phyloP scores from a whole-genome alignment of 2,797 vertebrate genomes.

The Eremophila alpestris region DNA sequence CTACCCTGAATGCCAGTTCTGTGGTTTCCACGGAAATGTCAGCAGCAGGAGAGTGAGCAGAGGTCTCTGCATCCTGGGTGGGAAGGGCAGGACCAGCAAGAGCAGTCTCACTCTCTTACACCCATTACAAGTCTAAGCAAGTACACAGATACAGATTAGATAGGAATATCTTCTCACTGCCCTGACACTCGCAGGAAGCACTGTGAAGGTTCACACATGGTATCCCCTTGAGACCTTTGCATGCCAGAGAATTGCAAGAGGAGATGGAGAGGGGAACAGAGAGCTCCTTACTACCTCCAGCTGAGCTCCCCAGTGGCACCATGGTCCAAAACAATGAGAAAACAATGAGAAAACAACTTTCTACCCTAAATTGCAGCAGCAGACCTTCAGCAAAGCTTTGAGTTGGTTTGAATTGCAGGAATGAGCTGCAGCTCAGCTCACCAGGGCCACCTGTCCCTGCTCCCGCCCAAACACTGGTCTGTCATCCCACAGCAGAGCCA shows the following conservation, averaged over 20 bases:
- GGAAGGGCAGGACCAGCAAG: not conserved
- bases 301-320: not conserved
- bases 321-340: not conserved
- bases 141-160: not conserved
- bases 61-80: accelerated
- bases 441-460: not conserved
- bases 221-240: not conserved
- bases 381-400: not conserved
- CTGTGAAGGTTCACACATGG: not conserved
- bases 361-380: not conserved
- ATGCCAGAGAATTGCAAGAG: not conserved
- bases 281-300: not conserved
- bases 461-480: accelerated
- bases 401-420: not conserved
- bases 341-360: not conserved
- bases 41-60: accelerated
- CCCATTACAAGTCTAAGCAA: not conserved
- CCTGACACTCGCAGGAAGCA: not conserved
- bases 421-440: accelerated
- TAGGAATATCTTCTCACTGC: not conserved
- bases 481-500: not conserved
- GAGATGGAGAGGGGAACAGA: not conserved
- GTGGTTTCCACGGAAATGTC: not conserved
- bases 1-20: not conserved
- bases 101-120: not conserved